These are phyloP conservation scores for Ophonus ardosiacus DNA, from an alignment of 2,888 invertebrate species.

Conservation along the genomic window DNA sequence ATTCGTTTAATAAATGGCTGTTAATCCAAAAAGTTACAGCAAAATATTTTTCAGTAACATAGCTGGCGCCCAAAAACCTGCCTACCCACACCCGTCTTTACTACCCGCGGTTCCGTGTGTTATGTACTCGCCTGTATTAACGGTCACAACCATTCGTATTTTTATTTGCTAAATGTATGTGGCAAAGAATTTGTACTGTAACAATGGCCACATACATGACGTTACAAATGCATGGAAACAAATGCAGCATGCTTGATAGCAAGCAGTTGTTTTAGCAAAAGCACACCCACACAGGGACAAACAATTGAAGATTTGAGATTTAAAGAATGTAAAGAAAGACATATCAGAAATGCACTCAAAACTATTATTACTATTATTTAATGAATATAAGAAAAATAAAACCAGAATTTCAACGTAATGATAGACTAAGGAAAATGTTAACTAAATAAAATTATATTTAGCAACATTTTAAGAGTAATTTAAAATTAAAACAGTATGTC, in stretches of 20 bases:
- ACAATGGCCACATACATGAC: background rate
- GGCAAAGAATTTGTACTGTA: background rate
- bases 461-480: background rate
- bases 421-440: background rate
- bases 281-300: constrained; percentile 24
- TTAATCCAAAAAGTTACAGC: no score
- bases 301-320: background rate
- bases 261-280: constrained; percentile 32
- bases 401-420: background rate
- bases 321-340: background rate
- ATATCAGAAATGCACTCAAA: background rate
- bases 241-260: constrained; percentile 30
- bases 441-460: background rate
- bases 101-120: no score
- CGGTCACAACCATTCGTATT: background rate
- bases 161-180: background rate
- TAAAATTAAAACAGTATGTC: background rate
- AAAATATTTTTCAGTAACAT: no score
- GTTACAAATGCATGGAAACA: constrained; percentile 28
- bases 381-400: no score
- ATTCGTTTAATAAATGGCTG: no score
- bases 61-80: no score
- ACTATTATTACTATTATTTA: background rate
- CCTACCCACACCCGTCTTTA: no score
- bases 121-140: no score